A percentile compares a stretch with the other conserved stretches of the same genome.
phyloP scores from a whole-genome alignment of 2,888 invertebrate genomes.

The Didymodactylos carnosus region DNA sequence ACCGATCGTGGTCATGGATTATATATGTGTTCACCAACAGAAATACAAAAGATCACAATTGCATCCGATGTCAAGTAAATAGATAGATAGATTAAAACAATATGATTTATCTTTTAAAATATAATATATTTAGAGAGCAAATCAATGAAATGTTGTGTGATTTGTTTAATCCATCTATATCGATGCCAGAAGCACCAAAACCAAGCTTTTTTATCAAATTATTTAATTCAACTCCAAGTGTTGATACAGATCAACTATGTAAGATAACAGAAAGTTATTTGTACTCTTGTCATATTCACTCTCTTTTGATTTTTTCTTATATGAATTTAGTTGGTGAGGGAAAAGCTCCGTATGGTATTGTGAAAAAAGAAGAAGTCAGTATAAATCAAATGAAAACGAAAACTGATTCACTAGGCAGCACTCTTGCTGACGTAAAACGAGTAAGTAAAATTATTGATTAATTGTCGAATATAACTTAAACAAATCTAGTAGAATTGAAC shows the following conservation, averaged over 20 bases:
- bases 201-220: constrained; percentile 86
- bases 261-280: constrained; percentile 14
- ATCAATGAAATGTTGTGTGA: constrained; percentile 83
- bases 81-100: not conserved
- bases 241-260: constrained; percentile 26
- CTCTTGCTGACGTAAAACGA: constrained; percentile 42
- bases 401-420: constrained; percentile 45
- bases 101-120: too few relatives aligned
- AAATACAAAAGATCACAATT: constrained; percentile 57
- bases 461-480: too few relatives aligned
- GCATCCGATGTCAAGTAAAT: not conserved
- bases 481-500: too few relatives aligned
- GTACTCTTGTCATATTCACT: too few relatives aligned
- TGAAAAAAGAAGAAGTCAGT: constrained; percentile 64
- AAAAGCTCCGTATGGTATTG: constrained; percentile 65
- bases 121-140: constrained; percentile 47
- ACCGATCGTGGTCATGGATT: constrained; percentile 88
- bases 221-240: constrained; percentile 25
- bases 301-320: not conserved
- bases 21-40: constrained; percentile 81
- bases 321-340: constrained; percentile 84
- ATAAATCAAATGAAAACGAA: constrained; percentile 54
- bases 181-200: constrained; percentile 94
- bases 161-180: constrained; percentile 60
- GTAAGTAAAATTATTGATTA: too few relatives aligned